Percentiles rank a stretch among this genome's conserved stretches.
Conservation (phyloP, 1,140 invertebrate species). For the Potamilus streckersoni region DNA sequence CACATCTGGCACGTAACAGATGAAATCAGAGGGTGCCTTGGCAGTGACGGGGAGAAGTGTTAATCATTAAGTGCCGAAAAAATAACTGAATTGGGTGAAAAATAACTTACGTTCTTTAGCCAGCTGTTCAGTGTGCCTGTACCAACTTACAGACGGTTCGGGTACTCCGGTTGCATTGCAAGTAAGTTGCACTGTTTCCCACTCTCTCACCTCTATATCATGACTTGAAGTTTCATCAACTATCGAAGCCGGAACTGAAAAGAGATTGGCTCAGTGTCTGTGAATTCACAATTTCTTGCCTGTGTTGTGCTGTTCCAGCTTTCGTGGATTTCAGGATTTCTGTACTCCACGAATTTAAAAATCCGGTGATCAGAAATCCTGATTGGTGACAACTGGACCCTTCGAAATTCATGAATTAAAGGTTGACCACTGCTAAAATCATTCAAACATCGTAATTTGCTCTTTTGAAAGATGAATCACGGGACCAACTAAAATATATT, state of each 20-base stretch:
- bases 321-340: background rate
- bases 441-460: background rate
- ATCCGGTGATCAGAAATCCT: background rate
- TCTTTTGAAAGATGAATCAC: no score
- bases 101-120: slow-evolving; percentile 16
- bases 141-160: slow-evolving; percentile 24
- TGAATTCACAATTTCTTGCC: background rate
- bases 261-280: background rate
- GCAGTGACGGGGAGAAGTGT: no score
- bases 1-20: no score
- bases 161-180: slow-evolving; percentile 14
- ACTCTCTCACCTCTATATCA: slow-evolving; percentile 8
- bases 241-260: slow-evolving; percentile 21
- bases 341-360: background rate
- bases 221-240: slow-evolving; percentile 15
- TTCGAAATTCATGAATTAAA: background rate
- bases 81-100: background rate
- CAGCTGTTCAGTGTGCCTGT: slow-evolving; percentile 15
- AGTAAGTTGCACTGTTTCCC: slow-evolving; percentile 16
- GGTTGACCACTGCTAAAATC: background rate
- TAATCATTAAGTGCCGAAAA: no score
- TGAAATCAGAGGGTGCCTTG: no score
- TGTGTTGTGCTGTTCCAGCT: background rate
- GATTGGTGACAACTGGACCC: background rate
- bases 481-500: no score